Conservation (phyloP, 2,113 vertebrate species). For the Nanorana parkeri region DNA sequence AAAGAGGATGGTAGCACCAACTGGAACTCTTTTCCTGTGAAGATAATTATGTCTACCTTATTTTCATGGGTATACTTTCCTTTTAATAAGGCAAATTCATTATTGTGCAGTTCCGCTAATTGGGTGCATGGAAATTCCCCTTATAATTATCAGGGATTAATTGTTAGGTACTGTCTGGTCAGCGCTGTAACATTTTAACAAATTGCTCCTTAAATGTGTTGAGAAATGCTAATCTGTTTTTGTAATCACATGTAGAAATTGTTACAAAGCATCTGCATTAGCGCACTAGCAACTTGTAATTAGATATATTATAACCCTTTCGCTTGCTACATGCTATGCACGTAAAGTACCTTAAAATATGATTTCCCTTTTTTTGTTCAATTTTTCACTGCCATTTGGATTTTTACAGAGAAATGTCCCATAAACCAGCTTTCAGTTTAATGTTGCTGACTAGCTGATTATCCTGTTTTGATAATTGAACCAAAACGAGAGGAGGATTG, state of each 20-base stretch:
- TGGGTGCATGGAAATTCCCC: constrained; percentile 4
- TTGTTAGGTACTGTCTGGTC: constrained; percentile 3
- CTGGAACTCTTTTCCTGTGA: constrained; percentile 11
- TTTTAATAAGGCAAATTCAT: neutral
- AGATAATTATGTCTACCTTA: constrained; percentile 35
- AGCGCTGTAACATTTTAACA: neutral
- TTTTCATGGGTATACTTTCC: constrained; percentile 22
- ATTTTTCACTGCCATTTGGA: too few species aligned
- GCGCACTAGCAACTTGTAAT: too few species aligned
- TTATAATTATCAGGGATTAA: constrained; percentile 1
- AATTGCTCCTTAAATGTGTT: neutral
- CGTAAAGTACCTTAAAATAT: too few species aligned
- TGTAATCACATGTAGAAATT: neutral
- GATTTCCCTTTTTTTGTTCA: too few species aligned
- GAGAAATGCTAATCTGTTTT: neutral
- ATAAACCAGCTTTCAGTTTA: too few species aligned
- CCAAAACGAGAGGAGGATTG: too few species aligned
- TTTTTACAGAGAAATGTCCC: too few species aligned
- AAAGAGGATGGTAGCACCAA: neutral
- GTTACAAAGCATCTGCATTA: neutral
- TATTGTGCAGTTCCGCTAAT: neutral
- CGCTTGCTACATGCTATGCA: too few species aligned
- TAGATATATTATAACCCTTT: too few species aligned
- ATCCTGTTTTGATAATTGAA: too few species aligned
- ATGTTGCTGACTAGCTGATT: too few species aligned